These are phyloP conservation scores for Nannobrachium achirus DNA, from an alignment of 2,113 vertebrate species.

Conservation along the genomic window DNA sequence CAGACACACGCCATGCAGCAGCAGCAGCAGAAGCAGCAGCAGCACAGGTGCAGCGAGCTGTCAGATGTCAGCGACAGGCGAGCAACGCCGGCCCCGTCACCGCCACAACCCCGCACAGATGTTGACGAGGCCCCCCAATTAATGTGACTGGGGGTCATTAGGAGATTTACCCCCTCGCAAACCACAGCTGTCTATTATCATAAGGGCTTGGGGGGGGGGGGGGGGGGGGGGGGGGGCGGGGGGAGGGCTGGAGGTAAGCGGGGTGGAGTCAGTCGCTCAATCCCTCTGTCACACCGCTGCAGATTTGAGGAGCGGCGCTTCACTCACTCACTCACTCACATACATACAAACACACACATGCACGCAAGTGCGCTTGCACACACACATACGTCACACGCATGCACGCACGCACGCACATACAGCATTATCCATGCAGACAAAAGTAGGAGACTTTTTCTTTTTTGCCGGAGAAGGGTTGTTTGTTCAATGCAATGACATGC, in stretches of 20 bases:
- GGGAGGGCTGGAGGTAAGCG: too few species aligned
- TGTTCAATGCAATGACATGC: not conserved
- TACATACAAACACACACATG: too few species aligned
- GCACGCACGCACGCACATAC: too few species aligned
- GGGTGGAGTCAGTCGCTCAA: not conserved
- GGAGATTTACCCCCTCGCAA: constrained; percentile 57
- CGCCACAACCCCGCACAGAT: constrained; percentile 60
- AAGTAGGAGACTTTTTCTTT: not conserved
- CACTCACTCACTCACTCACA: too few species aligned
- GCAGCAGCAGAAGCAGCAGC: too few species aligned
- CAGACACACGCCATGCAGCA: constrained; percentile 11
- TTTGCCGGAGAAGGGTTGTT: not conserved
- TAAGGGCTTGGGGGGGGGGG: constrained; percentile 27
- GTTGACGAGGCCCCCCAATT: constrained; percentile 58
- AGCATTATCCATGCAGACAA: too few species aligned
- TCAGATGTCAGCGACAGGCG: constrained; percentile 57
- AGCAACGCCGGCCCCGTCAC: constrained; percentile 39
- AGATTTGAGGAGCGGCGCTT: too few species aligned
- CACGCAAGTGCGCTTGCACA: too few species aligned
- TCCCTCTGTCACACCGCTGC: too few species aligned
- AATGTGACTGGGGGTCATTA: constrained; percentile 69
- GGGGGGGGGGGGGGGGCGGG: not conserved
- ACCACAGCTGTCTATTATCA: constrained; percentile 65
- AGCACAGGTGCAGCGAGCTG: constrained; percentile 47
- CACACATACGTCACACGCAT: too few species aligned